Evolutionary conservation across 1,140 invertebrate species (phyloP), one percentile per base, ranked within the genome.

Genomic region (Magallana angulata): DNA sequence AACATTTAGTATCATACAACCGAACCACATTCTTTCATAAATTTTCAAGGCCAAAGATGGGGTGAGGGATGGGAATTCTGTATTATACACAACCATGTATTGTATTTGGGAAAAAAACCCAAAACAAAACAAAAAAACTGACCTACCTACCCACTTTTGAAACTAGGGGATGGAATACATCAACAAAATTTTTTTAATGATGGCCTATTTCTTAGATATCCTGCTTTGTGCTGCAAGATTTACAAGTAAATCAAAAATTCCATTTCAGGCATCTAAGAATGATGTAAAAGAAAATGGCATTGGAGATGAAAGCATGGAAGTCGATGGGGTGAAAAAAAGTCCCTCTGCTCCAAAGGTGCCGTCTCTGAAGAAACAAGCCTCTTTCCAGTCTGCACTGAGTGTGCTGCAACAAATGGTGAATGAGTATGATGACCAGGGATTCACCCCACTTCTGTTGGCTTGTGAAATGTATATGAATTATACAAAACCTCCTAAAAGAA

Each of bases 391-490:
- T n/a, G 48, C 82, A 14, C 64, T 82, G 62, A 89, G 90, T 4
- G 84, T 86, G 11, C 83, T 94, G 1, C 91, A 91, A 83, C 90
- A 93, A 60, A 94, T 95, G 94, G 93, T 92, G 2, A 91, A 92
- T 60, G 93, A 93, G 58, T 91, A 92, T 7, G 93, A 95, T 86
- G 88, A 94, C 82, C 86, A 93, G 76, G 94, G 94, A 36, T 94
- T 92, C 84, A 95, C 94, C 5, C 94, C 94, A 24, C 86, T 95
- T 9, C 87, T 95, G 2, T 85, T 91, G 76, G 94, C 94, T 30
- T 93, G 94, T 82, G 88, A 91, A 71, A 87, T 88, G 18, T 93
- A 94, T 86, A 90, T 86, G 9, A 85, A 87, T 1, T 80, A 58
- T n/a, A 58, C 4, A 6, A 18, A 24, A 86, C 7, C 24, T 24